Conservation (phyloP, 2,113 vertebrate species). For the Sinosuthora webbiana region DNA sequence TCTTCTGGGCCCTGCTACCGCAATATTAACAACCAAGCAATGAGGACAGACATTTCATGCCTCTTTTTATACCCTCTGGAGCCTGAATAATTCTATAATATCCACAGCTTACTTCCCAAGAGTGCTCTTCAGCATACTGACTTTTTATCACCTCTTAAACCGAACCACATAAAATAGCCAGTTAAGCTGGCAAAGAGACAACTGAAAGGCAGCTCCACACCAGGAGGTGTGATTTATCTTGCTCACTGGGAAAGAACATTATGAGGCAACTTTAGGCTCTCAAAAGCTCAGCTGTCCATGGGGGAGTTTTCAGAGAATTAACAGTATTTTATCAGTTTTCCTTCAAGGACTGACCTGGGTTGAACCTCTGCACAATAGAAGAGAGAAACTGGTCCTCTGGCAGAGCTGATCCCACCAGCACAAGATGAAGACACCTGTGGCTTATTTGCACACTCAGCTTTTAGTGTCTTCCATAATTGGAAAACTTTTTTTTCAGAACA, state of each 20-base stretch:
- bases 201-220: not conserved
- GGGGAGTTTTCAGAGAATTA: not conserved
- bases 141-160: slow-evolving; percentile 56
- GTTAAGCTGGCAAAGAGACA: slow-evolving; percentile 10
- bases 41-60: not conserved
- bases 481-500: not conserved
- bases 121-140: slow-evolving; percentile 6
- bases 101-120: slow-evolving; percentile 16
- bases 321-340: slow-evolving; percentile 25
- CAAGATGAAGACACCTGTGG: slow-evolving; percentile 1
- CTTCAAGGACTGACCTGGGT: not conserved
- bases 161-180: slow-evolving; percentile 8
- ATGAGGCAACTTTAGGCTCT: slow-evolving; percentile 1
- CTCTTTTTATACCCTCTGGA: slow-evolving; percentile 17
- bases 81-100: slow-evolving; percentile 31
- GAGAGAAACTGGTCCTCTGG: not conserved
- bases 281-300: slow-evolving; percentile 1
- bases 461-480: not conserved
- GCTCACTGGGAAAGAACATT: not conserved
- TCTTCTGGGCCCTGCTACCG: not conserved
- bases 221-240: slow-evolving; percentile 19
- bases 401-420: not conserved
- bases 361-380: not conserved
- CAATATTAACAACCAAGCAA: not conserved
- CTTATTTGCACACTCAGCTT: not conserved